phyloP scores from a whole-genome alignment of 2,888 invertebrate genomes.

The Dicranocentrus wangi region DNA sequence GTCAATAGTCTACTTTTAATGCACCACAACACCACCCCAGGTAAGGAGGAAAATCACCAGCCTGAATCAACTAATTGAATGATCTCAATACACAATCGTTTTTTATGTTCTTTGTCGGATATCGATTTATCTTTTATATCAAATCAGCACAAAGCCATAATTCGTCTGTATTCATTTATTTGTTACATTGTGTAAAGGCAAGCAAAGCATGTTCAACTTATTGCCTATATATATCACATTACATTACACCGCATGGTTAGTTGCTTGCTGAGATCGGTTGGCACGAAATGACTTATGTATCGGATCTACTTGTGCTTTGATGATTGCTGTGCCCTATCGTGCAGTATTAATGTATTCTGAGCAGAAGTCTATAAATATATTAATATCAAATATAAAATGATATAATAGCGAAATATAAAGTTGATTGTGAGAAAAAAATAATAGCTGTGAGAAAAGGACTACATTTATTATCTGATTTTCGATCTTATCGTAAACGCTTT shows the following conservation, averaged over 20 bases:
- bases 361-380: background rate
- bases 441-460: background rate
- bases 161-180: too few species aligned
- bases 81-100: conserved; percentile 13
- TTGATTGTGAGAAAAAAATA: conserved; percentile 12
- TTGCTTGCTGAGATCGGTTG: too few species aligned
- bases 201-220: too few species aligned
- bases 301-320: background rate
- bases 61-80: background rate
- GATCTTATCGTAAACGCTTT: conserved; percentile 22
- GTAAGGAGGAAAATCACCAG: too few species aligned
- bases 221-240: too few species aligned
- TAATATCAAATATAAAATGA: background rate
- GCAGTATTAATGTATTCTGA: too few species aligned
- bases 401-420: conserved; percentile 6
- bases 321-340: background rate
- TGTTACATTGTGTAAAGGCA: too few species aligned
- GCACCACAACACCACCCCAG: background rate
- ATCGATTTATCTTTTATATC: conserved; percentile 15
- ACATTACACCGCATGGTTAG: too few species aligned
- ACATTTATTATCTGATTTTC: background rate
- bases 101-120: conserved; percentile 14
- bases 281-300: background rate
- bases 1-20: conserved; percentile 27
- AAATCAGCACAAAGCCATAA: conserved; percentile 5